These are phyloP conservation scores for Cylloceria caligata DNA, from an alignment of 2,888 invertebrate genomes.

Conservation along the genomic window DNA sequence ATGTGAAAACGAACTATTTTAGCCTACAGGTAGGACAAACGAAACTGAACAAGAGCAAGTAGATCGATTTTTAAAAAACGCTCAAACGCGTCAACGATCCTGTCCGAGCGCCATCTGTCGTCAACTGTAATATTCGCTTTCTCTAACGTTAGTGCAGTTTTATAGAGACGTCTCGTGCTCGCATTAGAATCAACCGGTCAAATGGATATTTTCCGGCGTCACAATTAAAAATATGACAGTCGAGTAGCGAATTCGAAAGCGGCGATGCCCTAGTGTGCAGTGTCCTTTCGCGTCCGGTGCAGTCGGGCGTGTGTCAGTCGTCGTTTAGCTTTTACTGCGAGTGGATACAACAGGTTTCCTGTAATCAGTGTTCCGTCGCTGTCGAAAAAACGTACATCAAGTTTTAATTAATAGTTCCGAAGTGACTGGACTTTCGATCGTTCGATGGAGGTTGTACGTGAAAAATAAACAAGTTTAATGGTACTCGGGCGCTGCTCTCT, in stretches of 20 bases:
- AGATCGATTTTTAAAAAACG: too few relatives aligned
- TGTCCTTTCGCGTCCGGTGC: neutral
- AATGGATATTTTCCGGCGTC: constrained; percentile 58
- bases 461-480: constrained; percentile 37
- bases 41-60: too few relatives aligned
- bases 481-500: neutral
- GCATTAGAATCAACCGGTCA: constrained; percentile 32
- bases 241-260: too few relatives aligned
- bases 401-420: constrained; percentile 24
- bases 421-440: constrained; percentile 36
- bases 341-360: constrained; percentile 42
- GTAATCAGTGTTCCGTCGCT: neutral
- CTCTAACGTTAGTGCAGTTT: neutral
- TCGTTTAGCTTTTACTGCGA: constrained; percentile 18
- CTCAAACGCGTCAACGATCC: neutral
- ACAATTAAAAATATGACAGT: constrained; percentile 8
- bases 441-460: neutral
- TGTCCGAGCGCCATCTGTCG: constrained; percentile 8
- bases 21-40: too few relatives aligned
- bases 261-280: too few relatives aligned
- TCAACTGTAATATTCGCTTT: neutral
- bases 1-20: too few relatives aligned
- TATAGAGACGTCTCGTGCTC: constrained; percentile 1
- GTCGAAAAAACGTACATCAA: constrained; percentile 29
- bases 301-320: too few relatives aligned